Evolutionary conservation across 2,113 vertebrate genomes (phyloP).

Genomic region (Heteronetta atricapilla): DNA sequence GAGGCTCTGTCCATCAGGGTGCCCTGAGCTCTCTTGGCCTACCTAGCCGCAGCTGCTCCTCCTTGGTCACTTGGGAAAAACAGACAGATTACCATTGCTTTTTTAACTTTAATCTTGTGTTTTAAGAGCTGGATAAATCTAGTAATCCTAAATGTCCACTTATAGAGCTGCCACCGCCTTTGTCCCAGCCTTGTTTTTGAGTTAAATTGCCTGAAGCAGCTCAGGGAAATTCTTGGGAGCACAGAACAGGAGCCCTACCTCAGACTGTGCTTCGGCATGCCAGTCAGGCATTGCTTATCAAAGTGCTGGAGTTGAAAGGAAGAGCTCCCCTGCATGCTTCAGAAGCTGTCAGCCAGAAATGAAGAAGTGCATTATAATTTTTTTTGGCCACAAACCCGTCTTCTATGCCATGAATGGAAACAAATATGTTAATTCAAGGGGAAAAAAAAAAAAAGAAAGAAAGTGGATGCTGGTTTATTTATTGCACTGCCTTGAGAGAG

Average conservation of each 20-base stretch:
- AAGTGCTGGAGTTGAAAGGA: neutral
- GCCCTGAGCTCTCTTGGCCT: neutral
- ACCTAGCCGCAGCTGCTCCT: neutral
- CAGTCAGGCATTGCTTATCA: neutral
- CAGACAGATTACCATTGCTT: neutral
- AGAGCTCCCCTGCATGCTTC: neutral
- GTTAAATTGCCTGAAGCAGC: neutral
- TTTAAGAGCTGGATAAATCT: neutral
- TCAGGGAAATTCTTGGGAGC: neutral
- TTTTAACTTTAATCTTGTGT: neutral
- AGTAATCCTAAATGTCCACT: neutral
- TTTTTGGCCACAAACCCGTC: neutral
- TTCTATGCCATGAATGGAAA: slow-evolving; percentile 21
- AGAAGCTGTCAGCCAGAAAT: neutral
- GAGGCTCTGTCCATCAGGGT: rapidly evolving
- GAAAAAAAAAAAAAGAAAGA: neutral
- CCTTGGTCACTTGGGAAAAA: neutral
- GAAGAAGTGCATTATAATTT: neutral
- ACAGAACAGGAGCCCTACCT: neutral
- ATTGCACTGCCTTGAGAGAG: slow-evolving; percentile 20
- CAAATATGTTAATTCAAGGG: neutral
- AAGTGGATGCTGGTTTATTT: neutral
- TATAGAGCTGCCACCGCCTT: neutral
- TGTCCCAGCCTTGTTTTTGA: neutral
- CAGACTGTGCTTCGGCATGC: rapidly evolving